Evolutionary conservation across 2,888 invertebrate genomes (phyloP), one percentile per base, ranked within the genome.

Genomic region (Nymphalis c-album): DNA sequence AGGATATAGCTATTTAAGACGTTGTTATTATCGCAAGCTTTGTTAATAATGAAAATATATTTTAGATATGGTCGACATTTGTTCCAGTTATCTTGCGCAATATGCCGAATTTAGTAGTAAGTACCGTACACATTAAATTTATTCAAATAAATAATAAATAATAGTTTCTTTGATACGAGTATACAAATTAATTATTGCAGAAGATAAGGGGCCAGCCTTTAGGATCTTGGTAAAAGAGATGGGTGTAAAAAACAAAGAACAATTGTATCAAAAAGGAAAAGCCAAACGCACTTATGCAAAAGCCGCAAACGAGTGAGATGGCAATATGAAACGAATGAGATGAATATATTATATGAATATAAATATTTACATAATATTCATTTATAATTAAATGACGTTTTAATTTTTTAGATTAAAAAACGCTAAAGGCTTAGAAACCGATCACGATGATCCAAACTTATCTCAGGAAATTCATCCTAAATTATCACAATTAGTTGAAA

Each of bases 171-270:
- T 10, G 1, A 40, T 3, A 10, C 10, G 8, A 26, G 16, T 18
- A n/a, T 10, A 10, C 8, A 40, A 18, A 40, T 18, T 17, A n/a
- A 18, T 40, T 35, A 40, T 79, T 77, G 18, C 75, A 90, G 90
- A 88, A 82, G 82, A 87, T 17, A 91, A 91, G 73, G 89, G 90
- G 1, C 84, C 85, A 16, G 86, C 86, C 7, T 89, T 88, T 69
- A 77, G 77, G 68, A 50, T 83, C 13, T 72, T 91, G 22, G 48
- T 86, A 0, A 77, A 81, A 63, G 68, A 79, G 31, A 82, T 91
- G 86, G 81, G 78, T 17, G 73, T 71, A 2, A 81, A 82, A 67
- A 74, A 79, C 0, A 78, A 76, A 5, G 83, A 82, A 20, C 69
- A 68, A 53, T 75, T 90, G 13, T 88, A 80, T 73, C 68, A 81